Base-by-base conservation (phyloP, 1,140 invertebrate genomes). In the Conus betulinus region DNA sequence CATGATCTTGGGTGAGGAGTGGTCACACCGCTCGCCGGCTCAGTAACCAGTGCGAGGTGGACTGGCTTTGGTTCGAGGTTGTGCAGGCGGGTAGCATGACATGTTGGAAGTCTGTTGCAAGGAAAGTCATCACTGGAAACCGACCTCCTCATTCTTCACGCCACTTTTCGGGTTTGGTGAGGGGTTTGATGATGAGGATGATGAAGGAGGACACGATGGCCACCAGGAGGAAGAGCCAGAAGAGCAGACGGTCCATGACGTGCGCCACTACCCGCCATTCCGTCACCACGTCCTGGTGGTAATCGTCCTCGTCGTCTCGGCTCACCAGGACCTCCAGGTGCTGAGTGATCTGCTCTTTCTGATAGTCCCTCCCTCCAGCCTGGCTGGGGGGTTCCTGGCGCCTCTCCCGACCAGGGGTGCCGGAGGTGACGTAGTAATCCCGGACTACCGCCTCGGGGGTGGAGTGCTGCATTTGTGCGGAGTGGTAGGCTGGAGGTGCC, bases 181-280 rank as follows among this genome's bases (percentile, higher is more conserved):
- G 98, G 76, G 99, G 99, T 4, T 98, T 98, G 94, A 99, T 98
- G 97, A 99, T 98, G 17, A 99, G 96, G 92, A 99, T 99, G 57
- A 98, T 98, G 89, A 99, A 97, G 5, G 99, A 99, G 23, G 97
- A 97, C 10, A 98, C 97, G 51, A 98, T 97, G 71, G 99, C 99
- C 17, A 99, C 98, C 85, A 99, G 97, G 95, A 99, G 99, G 96
- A 99, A 99, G 92, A 99, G 97, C 95, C 99, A 99, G 88, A 99
- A 96, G 95, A 99, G 98, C 84, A 99, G 96, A 92, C 99, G 97
- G 96, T 99, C 99, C 92, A 99, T 99, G 63, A 99, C 98, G 98
- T 99, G 99, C 39, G 99, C 99, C 8, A 99, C 99, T 95, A 99
- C 99, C 94, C 99, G 99, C 99, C 99, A 99, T 96, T 99, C 99